Conservation (phyloP, 2,113 vertebrate genomes). For the Camarhynchus parvulus region DNA sequence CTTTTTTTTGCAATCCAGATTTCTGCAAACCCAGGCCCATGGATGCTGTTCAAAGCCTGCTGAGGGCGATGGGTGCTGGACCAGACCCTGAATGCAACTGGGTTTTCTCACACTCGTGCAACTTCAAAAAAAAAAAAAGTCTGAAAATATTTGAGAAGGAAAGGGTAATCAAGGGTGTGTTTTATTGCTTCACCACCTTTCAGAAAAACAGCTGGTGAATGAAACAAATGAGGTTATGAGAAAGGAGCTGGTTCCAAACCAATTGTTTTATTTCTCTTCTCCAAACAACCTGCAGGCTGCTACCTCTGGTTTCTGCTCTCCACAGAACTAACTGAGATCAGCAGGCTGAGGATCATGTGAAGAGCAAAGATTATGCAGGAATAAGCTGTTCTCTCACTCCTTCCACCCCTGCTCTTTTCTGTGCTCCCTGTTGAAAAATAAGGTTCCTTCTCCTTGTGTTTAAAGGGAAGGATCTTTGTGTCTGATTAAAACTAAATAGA, state of each 20-base stretch:
- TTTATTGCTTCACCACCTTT: slow-evolving; percentile 42
- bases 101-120: not conserved
- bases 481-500: slow-evolving; percentile 22
- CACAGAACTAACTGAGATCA: slow-evolving; percentile 13
- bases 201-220: slow-evolving; percentile 22
- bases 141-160: not conserved
- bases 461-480: not conserved
- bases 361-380: slow-evolving; percentile 4
- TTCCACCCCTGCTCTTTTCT: slow-evolving; percentile 4
- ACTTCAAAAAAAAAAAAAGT: not conserved
- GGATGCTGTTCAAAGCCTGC: not conserved
- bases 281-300: slow-evolving; percentile 11
- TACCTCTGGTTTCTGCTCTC: slow-evolving; percentile 1
- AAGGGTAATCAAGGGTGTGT: not conserved
- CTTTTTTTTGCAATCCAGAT: not conserved
- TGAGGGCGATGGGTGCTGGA: not conserved
- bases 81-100: not conserved
- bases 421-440: not conserved
- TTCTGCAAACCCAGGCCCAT: not conserved
- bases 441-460: slow-evolving; percentile 5
- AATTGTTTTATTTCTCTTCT: slow-evolving; percentile 10
- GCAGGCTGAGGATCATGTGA: not conserved
- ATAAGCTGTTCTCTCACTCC: slow-evolving; percentile 6
- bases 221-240: slow-evolving; percentile 16
- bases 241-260: not conserved